A percentile compares a stretch with the other conserved stretches of the same genome.
Evolutionary conservation across 2,888 invertebrate species (phyloP).

Genomic region (Colletes collaris): DNA sequence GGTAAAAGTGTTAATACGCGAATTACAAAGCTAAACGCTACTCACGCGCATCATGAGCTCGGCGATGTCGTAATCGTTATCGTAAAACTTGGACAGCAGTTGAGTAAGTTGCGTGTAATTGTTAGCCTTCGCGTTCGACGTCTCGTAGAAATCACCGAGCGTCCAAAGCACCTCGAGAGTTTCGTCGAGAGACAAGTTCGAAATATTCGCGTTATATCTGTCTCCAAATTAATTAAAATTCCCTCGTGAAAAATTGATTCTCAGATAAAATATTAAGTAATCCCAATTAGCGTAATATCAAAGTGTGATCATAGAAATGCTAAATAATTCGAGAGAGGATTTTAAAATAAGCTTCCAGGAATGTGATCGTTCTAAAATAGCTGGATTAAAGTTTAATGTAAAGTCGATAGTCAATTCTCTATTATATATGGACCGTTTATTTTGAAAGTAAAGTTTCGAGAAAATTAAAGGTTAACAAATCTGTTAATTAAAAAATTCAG

Average conservation of each 20-base stretch:
- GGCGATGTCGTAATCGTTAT: constrained; percentile 65
- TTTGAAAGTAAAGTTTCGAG: no score
- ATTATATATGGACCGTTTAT: no score
- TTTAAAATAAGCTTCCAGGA: no score
- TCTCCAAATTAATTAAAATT: background rate
- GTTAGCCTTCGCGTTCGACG: constrained; percentile 13
- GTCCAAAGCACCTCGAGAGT: constrained; percentile 45
- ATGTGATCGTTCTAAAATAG: background rate
- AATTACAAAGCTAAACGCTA: background rate
- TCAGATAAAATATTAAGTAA: no score
- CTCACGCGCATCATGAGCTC: constrained; percentile 70
- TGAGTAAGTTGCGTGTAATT: constrained; percentile 38
- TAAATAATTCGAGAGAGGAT: no score
- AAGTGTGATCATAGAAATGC: no score
- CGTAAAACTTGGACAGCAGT: constrained; percentile 60
- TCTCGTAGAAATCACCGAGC: constrained; percentile 67
- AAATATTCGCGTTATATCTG: constrained; percentile 59
- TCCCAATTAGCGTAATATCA: no score
- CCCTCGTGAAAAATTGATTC: background rate
- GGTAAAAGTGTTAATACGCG: no score
- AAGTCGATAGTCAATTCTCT: no score
- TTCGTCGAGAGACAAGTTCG: constrained; percentile 47
- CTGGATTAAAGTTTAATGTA: no score
- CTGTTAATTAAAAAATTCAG: no score
- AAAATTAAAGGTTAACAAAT: no score